Percentiles rank a stretch among this genome's conserved stretches.
Evolutionary conservation across 2,888 invertebrate genomes (phyloP).

Genomic region (Agrilus mali): DNA sequence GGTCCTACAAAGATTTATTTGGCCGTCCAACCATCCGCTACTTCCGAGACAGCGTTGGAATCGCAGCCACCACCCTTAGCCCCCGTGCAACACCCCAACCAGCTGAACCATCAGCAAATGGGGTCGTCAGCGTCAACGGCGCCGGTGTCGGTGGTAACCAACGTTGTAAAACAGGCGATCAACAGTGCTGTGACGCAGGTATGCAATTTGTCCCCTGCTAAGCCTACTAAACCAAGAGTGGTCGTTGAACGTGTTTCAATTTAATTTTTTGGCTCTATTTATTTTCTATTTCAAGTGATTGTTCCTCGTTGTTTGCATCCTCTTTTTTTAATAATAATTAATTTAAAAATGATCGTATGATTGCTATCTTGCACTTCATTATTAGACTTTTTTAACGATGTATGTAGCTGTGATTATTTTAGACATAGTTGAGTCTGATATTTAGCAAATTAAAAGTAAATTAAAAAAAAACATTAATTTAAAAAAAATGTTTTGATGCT

Average conservation of each 20-base stretch:
- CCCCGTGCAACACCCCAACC: slow-evolving; percentile 32
- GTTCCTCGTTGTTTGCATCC: too few species aligned
- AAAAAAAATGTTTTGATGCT: too few species aligned
- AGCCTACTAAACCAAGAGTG: background rate
- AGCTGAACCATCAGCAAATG: slow-evolving; percentile 7
- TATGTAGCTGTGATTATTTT: too few species aligned
- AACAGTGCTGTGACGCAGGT: slow-evolving; percentile 4
- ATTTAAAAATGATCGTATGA: too few species aligned
- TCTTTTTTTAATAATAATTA: too few species aligned
- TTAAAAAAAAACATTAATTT: too few species aligned
- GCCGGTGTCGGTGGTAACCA: background rate
- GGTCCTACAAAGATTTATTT: slow-evolving; percentile 79
- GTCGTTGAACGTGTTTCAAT: background rate
- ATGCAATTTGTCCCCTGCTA: background rate
- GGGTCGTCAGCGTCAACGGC: slow-evolving; percentile 5
- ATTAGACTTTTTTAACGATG: too few species aligned
- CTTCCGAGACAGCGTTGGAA: slow-evolving; percentile 22
- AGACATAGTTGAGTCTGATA: too few species aligned
- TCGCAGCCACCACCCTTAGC: slow-evolving; percentile 40
- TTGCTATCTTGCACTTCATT: too few species aligned
- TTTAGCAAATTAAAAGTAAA: too few species aligned
- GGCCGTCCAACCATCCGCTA: slow-evolving; percentile 62
- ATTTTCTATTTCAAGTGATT: too few species aligned
- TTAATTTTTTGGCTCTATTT: too few species aligned
- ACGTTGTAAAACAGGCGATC: slow-evolving; percentile 7